A percentile compares a stretch with the other conserved stretches of the same genome.
phyloP scores from a whole-genome alignment of 2,888 invertebrate genomes.

The Nymphalis polychloros region DNA sequence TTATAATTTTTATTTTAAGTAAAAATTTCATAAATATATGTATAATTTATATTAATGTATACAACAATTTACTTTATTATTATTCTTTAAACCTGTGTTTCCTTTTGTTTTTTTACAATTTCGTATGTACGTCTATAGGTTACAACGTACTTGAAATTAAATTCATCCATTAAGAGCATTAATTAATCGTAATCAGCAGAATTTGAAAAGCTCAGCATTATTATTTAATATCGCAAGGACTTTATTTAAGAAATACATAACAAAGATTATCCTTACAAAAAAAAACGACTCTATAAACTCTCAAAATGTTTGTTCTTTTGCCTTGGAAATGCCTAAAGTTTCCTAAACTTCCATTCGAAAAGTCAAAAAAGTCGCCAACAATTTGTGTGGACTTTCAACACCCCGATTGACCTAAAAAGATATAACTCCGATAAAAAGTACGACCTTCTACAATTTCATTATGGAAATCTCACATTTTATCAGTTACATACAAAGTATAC shows the following conservation, averaged over 20 bases:
- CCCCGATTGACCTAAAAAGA: constrained; percentile 23
- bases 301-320: constrained; percentile 25
- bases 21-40: no score
- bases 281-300: constrained; percentile 23
- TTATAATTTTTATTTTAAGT: no score
- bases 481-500: constrained; percentile 11
- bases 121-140: background rate
- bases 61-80: no score
- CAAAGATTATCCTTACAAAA: constrained; percentile 11
- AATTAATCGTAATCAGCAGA: no score
- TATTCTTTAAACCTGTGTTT: no score
- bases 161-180: background rate
- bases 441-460: constrained; percentile 26
- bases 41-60: no score
- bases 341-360: constrained; percentile 19
- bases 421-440: constrained; percentile 24
- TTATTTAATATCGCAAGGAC: background rate
- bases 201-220: no score
- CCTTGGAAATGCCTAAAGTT: constrained; percentile 23
- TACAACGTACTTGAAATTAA: no score
- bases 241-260: background rate
- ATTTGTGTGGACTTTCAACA: constrained; percentile 25
- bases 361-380: constrained; percentile 27
- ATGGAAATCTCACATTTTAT: constrained; percentile 25
- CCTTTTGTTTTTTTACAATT: background rate